These are phyloP conservation scores for Echinometra lucunter DNA, from an alignment of 53 echinoderm and acorn worm species.

Conservation along the genomic window DNA sequence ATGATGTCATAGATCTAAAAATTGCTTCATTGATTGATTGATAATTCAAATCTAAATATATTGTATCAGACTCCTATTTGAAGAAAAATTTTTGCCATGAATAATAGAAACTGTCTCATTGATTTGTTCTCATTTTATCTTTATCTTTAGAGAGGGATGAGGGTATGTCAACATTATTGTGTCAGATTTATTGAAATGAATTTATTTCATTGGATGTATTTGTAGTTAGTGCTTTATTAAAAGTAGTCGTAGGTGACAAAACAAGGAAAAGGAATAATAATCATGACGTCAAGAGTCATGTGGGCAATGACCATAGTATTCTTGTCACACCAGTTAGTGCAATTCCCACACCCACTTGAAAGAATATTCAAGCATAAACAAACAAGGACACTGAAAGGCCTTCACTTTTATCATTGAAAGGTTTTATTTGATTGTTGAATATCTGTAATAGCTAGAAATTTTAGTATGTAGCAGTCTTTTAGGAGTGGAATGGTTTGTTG, in stretches of 20 bases:
- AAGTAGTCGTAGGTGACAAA: neutral
- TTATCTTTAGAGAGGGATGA: neutral
- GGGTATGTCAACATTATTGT: neutral
- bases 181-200: neutral
- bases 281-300: neutral
- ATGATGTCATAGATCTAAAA: neutral
- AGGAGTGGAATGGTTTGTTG: neutral
- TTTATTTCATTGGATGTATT: too few relatives aligned
- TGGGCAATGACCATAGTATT: neutral
- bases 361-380: neutral
- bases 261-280: neutral
- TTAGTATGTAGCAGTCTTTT: neutral
- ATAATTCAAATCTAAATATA: neutral
- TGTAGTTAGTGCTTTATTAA: neutral
- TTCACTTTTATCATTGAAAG: neutral
- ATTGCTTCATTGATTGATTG: neutral
- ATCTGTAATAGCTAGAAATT: neutral
- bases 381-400: neutral
- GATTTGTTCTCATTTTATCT: neutral
- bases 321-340: conserved; percentile 9
- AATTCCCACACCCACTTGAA: conserved; percentile 18
- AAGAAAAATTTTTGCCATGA: neutral
- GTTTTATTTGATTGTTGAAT: neutral
- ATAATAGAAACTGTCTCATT: neutral
- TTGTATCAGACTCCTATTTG: neutral